These are phyloP conservation scores for Charina bottae DNA, from an alignment of 2,113 vertebrate genomes.

Conservation along the genomic window DNA sequence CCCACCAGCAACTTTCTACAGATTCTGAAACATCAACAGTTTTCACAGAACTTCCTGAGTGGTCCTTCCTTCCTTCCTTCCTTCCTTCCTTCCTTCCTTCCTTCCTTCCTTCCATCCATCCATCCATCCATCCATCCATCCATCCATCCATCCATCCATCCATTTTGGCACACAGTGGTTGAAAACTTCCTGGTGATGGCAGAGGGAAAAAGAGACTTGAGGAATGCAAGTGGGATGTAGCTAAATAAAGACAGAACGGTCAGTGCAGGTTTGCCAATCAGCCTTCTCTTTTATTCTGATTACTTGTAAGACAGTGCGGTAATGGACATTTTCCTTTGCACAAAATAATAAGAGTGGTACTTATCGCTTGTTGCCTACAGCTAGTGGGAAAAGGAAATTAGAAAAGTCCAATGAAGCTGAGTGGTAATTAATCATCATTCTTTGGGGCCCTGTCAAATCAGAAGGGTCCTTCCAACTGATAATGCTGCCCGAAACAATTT, in stretches of 20 bases:
- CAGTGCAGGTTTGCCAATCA: slow-evolving; percentile 65
- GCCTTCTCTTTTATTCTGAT: slow-evolving; percentile 77
- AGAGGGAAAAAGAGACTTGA: slow-evolving; percentile 21
- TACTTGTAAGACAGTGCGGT: slow-evolving; percentile 77
- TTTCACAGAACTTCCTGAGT: slow-evolving; percentile 71
- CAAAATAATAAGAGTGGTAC: slow-evolving; percentile 95
- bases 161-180: slow-evolving; percentile 75
- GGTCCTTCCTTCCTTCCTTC: too few species aligned
- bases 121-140: neutral
- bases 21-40: slow-evolving; percentile 78
- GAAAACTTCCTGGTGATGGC: slow-evolving; percentile 70
- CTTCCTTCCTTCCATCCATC: neutral
- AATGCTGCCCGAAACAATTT: slow-evolving; percentile 97
- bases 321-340: slow-evolving; percentile 89
- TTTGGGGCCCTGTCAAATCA: slow-evolving; percentile 94
- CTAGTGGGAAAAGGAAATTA: slow-evolving; percentile 88
- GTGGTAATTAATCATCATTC: slow-evolving; percentile 99
- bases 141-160: slow-evolving; percentile 17
- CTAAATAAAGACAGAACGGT: slow-evolving; percentile 74
- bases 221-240: slow-evolving; percentile 60
- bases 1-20: slow-evolving; percentile 74
- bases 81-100: neutral
- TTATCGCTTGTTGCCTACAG: slow-evolving; percentile 94
- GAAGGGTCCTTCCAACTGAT: slow-evolving; percentile 94
- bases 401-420: slow-evolving; percentile 92